phyloP scores from a whole-genome alignment of 2,113 vertebrate species.

The Melanerpes formicivorus region DNA sequence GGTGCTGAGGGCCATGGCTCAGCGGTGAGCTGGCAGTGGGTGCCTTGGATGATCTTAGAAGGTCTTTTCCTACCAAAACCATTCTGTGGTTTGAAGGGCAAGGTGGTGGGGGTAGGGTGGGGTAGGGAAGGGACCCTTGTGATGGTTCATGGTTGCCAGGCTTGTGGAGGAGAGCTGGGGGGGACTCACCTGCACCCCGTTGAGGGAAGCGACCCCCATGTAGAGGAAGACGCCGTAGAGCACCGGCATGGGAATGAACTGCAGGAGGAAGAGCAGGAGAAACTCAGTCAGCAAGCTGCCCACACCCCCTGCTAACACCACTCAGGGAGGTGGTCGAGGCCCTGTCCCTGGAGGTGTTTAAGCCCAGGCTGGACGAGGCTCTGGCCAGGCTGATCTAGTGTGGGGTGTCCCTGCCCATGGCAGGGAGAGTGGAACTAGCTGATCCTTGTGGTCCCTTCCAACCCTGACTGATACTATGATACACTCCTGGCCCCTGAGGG shows the following conservation, averaged over 20 bases:
- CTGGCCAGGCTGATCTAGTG: too few relatives aligned
- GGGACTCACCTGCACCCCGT: conserved; percentile 81
- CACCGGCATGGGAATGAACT: conserved; percentile 88
- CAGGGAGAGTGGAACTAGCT: too few relatives aligned
- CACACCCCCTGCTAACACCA: accelerated
- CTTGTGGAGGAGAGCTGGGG: background rate
- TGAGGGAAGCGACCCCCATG: conserved; percentile 85
- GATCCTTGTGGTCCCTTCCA: too few relatives aligned
- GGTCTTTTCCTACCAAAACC: too few relatives aligned
- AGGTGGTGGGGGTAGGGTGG: background rate
- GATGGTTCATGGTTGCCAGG: background rate
- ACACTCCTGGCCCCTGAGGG: accelerated
- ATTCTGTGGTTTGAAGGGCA: background rate
- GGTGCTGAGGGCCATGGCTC: too few relatives aligned
- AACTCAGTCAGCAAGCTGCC: background rate
- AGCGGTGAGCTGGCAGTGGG: too few relatives aligned
- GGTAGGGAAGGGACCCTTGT: background rate
- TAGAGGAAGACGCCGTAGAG: conserved; percentile 86
- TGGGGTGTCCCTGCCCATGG: too few relatives aligned
- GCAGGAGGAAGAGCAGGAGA: background rate
- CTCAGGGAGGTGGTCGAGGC: too few relatives aligned
- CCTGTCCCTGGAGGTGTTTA: too few relatives aligned
- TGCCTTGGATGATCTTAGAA: too few relatives aligned
- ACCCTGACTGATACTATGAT: too few relatives aligned
- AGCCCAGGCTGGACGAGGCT: too few relatives aligned